phyloP scores from a whole-genome alignment of 2,888 invertebrate genomes.

The Drosophila multiciliata region DNA sequence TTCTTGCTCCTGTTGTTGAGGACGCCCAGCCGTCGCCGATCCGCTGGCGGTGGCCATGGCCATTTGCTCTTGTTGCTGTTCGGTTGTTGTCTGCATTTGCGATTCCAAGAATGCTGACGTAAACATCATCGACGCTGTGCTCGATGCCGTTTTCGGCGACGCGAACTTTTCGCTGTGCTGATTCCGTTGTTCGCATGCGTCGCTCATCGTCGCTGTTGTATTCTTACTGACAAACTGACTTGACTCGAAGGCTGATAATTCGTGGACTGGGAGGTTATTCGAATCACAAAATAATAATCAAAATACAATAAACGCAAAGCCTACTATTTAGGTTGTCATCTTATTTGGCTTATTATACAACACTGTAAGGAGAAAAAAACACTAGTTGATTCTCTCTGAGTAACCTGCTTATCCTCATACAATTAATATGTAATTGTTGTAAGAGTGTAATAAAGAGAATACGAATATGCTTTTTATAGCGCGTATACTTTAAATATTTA shows the following conservation, averaged over 20 bases:
- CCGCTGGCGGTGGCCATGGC: conserved; percentile 41
- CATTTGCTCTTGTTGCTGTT: conserved; percentile 31
- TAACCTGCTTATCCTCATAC: background rate
- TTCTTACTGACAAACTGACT: conserved; percentile 8
- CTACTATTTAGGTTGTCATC: too few relatives aligned
- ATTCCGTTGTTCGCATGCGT: conserved; percentile 68
- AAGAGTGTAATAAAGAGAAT: too few relatives aligned
- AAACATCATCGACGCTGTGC: conserved; percentile 62
- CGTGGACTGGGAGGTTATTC: too few relatives aligned
- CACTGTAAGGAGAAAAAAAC: background rate
- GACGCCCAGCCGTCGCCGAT: conserved; percentile 20
- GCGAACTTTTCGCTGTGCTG: conserved; percentile 71
- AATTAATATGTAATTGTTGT: conserved; percentile 4
- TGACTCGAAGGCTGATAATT: too few relatives aligned
- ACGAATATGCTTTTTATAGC: too few relatives aligned
- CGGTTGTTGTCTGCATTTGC: conserved; percentile 29
- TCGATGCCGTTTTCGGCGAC: conserved; percentile 64
- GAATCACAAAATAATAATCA: too few relatives aligned
- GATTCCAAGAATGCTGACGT: conserved; percentile 68
- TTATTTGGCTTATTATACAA: too few relatives aligned
- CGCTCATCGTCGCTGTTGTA: conserved; percentile 49
- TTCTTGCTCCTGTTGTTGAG: conserved; percentile 23
- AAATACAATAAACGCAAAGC: too few relatives aligned
- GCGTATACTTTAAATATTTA: too few relatives aligned
- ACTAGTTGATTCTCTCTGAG: background rate